Evolutionary conservation across 2,888 invertebrate species (phyloP).

Genomic region (Eustalomyia histrio): DNA sequence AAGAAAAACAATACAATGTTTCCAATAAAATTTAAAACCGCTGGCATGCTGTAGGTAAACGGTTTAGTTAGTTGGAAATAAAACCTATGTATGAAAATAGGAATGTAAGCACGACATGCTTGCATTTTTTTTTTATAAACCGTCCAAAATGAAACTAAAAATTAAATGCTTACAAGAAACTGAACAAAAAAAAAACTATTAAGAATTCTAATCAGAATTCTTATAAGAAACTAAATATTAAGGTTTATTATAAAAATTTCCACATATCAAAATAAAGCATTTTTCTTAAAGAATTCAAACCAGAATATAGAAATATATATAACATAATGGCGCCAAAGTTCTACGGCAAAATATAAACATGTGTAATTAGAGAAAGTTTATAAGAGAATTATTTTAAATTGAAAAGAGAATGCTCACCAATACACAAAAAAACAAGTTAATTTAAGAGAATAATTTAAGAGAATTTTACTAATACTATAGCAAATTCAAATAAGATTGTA

Average conservation of each 20-base stretch:
- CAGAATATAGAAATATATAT: background rate
- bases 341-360: slow-evolving; percentile 60
- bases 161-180: background rate
- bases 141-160: background rate
- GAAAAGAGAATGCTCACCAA: slow-evolving; percentile 27
- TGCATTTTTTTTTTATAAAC: background rate
- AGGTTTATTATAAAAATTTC: background rate
- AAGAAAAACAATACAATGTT: slow-evolving; percentile 2
- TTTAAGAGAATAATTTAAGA: slow-evolving; percentile 55
- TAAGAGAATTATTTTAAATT: slow-evolving; percentile 11
- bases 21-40: background rate
- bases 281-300: too few relatives aligned
- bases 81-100: background rate
- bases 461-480: slow-evolving; percentile 43
- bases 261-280: too few relatives aligned
- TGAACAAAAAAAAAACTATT: background rate
- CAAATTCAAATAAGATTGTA: slow-evolving; percentile 48
- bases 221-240: background rate
- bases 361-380: slow-evolving; percentile 51
- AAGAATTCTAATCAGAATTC: background rate
- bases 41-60: background rate
- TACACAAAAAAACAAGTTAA: background rate
- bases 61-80: background rate
- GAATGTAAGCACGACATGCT: background rate
- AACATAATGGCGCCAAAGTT: slow-evolving; percentile 21